Percentiles rank a stretch among this genome's conserved stretches.
phyloP scores from a whole-genome alignment of 92 coral and sea anemone species.

The Porites lobata region DNA sequence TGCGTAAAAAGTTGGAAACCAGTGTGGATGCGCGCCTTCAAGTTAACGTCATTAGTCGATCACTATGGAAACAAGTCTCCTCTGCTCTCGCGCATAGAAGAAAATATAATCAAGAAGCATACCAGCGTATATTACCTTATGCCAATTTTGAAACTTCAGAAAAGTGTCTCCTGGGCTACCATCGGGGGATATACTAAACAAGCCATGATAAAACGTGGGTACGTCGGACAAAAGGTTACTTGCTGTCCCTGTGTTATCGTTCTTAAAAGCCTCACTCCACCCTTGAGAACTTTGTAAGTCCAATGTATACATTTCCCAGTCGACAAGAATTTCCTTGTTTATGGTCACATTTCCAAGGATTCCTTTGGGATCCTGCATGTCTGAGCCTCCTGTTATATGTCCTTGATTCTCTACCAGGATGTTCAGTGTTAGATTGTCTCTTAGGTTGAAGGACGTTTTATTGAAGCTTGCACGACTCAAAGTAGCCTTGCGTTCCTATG shows the following conservation, averaged over 20 bases:
- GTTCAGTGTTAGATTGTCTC: slow-evolving; percentile 62
- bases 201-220: slow-evolving; percentile 85
- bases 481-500: slow-evolving; percentile 81
- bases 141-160: slow-evolving; percentile 78
- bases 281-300: slow-evolving; percentile 33
- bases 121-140: slow-evolving; percentile 61
- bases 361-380: slow-evolving; percentile 91
- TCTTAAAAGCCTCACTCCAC: neutral
- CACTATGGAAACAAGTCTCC: too few relatives aligned
- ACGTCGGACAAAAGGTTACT: neutral
- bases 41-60: too few relatives aligned
- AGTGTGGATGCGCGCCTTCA: too few relatives aligned
- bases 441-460: slow-evolving; percentile 55
- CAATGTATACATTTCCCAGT: slow-evolving; percentile 83
- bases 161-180: slow-evolving; percentile 87
- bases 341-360: slow-evolving; percentile 89
- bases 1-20: too few relatives aligned
- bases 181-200: slow-evolving; percentile 69
- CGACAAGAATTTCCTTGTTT: slow-evolving; percentile 60
- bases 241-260: neutral
- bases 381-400: slow-evolving; percentile 78
- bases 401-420: slow-evolving; percentile 93
- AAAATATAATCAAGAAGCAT: too few relatives aligned
- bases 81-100: neutral
- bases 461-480: slow-evolving; percentile 59